Conservation (phyloP, 2,113 vertebrate genomes). For the Myiozetetes cayanensis region DNA sequence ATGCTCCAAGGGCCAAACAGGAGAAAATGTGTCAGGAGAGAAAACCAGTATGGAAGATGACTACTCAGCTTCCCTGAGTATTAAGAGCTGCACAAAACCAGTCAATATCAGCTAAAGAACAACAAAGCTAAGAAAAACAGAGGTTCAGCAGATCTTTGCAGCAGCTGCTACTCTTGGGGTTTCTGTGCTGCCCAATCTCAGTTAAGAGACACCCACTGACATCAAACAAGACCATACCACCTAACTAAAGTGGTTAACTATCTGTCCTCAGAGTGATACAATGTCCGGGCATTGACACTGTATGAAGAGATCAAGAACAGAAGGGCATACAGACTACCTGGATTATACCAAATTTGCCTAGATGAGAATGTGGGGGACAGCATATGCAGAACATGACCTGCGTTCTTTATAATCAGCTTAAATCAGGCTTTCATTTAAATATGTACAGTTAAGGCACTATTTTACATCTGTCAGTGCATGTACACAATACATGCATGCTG, state of each 20-base stretch:
- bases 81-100: neutral
- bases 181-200: neutral
- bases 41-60: neutral
- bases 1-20: neutral
- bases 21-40: neutral
- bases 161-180: neutral
- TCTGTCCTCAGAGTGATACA: neutral
- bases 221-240: neutral
- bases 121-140: neutral
- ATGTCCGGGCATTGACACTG: neutral
- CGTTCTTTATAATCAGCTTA: neutral
- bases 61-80: neutral
- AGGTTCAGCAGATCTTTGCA: neutral
- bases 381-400: neutral
- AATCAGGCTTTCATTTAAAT: neutral
- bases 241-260: neutral
- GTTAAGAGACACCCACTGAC: neutral
- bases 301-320: neutral
- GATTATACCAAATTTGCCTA: neutral
- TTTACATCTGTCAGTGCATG: neutral
- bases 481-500: neutral
- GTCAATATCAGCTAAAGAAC: neutral
- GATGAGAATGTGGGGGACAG: neutral
- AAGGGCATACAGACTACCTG: neutral
- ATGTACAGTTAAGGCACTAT: neutral